These are phyloP conservation scores for Motacilla tschutschensis DNA, from an alignment of 2,113 vertebrate species.

Conservation along the genomic window DNA sequence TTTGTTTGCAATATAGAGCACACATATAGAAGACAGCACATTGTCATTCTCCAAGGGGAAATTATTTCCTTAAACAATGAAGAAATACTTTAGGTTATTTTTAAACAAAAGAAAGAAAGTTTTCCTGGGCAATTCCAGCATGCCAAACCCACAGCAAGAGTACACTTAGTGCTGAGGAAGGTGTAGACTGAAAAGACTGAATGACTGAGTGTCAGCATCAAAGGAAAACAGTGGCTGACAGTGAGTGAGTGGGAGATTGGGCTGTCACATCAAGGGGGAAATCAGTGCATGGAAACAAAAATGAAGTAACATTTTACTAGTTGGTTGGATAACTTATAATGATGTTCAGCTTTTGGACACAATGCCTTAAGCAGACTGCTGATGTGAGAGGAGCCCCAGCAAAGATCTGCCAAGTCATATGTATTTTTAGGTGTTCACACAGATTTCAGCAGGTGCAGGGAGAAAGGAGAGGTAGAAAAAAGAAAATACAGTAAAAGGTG, in stretches of 20 bases:
- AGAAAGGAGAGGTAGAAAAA: neutral
- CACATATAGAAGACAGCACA: neutral
- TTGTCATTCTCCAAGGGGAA: neutral
- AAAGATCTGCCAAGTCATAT: neutral
- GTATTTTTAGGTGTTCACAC: constrained; percentile 21
- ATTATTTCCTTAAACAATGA: neutral
- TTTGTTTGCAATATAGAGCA: neutral
- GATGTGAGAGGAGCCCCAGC: constrained; percentile 26
- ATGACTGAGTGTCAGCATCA: constrained; percentile 8
- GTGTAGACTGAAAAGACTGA: neutral
- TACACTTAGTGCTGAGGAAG: neutral
- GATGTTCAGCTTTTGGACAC: constrained; percentile 48
- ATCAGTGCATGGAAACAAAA: constrained; percentile 19
- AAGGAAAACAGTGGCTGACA: neutral
- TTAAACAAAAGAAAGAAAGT: neutral
- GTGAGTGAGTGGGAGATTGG: constrained; percentile 23
- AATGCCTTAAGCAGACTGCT: constrained; percentile 44
- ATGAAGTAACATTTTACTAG: constrained; percentile 26
- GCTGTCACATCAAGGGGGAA: constrained; percentile 42
- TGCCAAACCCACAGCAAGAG: neutral
- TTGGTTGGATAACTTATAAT: constrained; percentile 26
- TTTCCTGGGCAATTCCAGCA: neutral
- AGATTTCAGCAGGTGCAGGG: constrained; percentile 1
- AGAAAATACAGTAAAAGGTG: neutral
- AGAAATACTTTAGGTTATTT: neutral